phyloP scores from a whole-genome alignment of 2,797 vertebrate genomes.

The Rhinella marina region DNA sequence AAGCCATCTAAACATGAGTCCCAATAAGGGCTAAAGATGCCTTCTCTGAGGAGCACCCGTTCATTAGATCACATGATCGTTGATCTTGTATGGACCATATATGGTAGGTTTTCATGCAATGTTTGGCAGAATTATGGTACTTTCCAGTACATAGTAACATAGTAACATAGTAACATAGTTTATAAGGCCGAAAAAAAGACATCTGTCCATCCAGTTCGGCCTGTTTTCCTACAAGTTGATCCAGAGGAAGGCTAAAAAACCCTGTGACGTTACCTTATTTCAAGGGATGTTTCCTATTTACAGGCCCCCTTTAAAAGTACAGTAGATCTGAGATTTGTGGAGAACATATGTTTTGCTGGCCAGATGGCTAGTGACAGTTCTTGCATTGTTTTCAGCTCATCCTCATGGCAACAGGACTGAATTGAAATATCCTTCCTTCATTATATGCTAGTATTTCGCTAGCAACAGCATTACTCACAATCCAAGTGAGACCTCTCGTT shows the following conservation, averaged over 20 bases:
- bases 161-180: too few species aligned
- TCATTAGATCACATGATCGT: too few species aligned
- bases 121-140: background rate
- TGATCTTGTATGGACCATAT: too few species aligned
- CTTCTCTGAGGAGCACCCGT: too few species aligned
- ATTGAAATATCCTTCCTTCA: background rate
- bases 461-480: conserved; percentile 1
- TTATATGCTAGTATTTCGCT: conserved; percentile 2
- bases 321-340: background rate
- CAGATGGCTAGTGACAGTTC: conserved; percentile 13
- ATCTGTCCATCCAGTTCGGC: too few species aligned
- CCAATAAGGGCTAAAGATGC: too few species aligned
- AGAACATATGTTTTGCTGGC: background rate
- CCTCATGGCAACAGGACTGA: conserved; percentile 16
- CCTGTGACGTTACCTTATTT: background rate
- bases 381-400: conserved; percentile 3
- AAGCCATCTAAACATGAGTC: too few species aligned
- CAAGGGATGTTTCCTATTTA: background rate
- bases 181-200: too few species aligned
- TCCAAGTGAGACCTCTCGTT: background rate
- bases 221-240: too few species aligned
- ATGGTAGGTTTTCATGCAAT: too few species aligned
- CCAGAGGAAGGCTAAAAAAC: too few species aligned
- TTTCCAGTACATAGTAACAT: too few species aligned
- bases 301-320: background rate